These are phyloP conservation scores for Bombus polaris DNA, from an alignment of 1,140 invertebrate genomes.

Conservation along the genomic window DNA sequence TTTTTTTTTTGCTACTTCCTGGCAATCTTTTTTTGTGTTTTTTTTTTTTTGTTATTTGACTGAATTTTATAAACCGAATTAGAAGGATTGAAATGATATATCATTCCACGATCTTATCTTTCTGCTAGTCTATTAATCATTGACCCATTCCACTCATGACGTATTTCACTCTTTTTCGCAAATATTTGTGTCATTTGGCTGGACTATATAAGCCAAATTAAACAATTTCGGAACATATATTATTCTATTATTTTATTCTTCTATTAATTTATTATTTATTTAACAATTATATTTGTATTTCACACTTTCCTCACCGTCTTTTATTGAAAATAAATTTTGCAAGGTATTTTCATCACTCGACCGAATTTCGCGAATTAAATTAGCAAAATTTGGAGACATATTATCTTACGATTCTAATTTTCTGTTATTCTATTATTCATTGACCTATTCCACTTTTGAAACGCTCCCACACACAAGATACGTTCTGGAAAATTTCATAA, in stretches of 20 bases:
- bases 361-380: not conserved
- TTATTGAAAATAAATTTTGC: not conserved
- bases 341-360: not conserved
- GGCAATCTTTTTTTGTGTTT: rapidly evolving
- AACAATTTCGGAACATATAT: not conserved
- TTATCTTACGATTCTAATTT: not conserved
- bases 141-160: not conserved
- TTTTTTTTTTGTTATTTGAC: not conserved
- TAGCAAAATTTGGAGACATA: not conserved
- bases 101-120: not conserved
- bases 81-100: not conserved
- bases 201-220: not conserved
- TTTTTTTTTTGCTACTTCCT: not conserved
- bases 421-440: not conserved
- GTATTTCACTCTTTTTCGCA: too few relatives aligned
- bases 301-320: rapidly evolving
- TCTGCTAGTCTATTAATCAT: not conserved
- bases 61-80: not conserved
- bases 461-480: not conserved
- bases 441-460: not conserved
- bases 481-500: not conserved
- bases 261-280: not conserved
- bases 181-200: not conserved
- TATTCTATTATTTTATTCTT: not conserved
- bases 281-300: not conserved